Evolutionary conservation across 2,888 invertebrate genomes (phyloP).

Genomic region (Drosophila quasianomalipes): DNA sequence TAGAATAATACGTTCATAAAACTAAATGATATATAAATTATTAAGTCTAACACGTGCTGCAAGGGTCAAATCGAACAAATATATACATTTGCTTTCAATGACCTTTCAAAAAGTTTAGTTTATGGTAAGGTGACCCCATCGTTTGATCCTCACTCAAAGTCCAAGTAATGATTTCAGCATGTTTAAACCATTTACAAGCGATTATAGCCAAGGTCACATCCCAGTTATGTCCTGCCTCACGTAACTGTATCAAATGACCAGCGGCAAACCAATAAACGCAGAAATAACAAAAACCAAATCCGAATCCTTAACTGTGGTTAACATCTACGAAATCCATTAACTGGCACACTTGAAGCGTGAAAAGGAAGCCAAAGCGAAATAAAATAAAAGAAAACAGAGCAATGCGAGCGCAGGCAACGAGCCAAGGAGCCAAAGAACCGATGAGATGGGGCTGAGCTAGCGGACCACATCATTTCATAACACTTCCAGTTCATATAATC

Average conservation of each 20-base stretch:
- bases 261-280: slow-evolving; percentile 40
- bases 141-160: slow-evolving; percentile 13
- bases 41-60: not conserved
- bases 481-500: slow-evolving; percentile 82
- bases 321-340: slow-evolving; percentile 77
- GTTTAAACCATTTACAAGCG: slow-evolving; percentile 9
- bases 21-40: not conserved
- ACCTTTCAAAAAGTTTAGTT: not conserved
- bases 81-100: not conserved
- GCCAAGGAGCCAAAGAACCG: slow-evolving; percentile 10
- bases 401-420: not conserved
- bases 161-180: slow-evolving; percentile 24
- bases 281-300: slow-evolving; percentile 33
- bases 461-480: slow-evolving; percentile 78
- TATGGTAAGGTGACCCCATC: not conserved
- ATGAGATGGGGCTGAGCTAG: slow-evolving; percentile 19
- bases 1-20: not conserved
- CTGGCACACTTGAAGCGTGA: slow-evolving; percentile 74
- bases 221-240: slow-evolving; percentile 21
- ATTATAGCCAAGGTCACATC: slow-evolving; percentile 37
- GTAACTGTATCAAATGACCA: slow-evolving; percentile 50
- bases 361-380: slow-evolving; percentile 55
- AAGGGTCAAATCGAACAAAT: not conserved
- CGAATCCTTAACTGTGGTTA: slow-evolving; percentile 73
- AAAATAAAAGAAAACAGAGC: slow-evolving; percentile 37